phyloP scores from a whole-genome alignment of 2,113 vertebrate genomes.

The Crotalus viridis region DNA sequence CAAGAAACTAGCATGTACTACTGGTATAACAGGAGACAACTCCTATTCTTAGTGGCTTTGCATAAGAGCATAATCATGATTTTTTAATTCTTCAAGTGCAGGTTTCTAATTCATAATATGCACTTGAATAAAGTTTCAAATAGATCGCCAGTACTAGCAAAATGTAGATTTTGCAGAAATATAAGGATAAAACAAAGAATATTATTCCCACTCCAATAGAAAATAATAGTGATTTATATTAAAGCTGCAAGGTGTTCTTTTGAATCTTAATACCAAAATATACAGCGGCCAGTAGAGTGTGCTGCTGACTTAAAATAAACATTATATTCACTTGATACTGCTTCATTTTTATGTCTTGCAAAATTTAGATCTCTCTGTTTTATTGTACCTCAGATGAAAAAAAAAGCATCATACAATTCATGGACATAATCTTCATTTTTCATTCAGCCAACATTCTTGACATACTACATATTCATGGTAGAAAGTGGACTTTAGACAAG shows the following conservation, averaged over 20 bases:
- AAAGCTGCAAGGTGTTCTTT: background rate
- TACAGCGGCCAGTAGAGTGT: conserved; percentile 68
- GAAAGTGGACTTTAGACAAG: background rate
- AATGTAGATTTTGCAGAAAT: background rate
- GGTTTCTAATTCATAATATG: background rate
- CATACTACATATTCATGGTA: background rate
- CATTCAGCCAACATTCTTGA: background rate
- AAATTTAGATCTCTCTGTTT: conserved; percentile 19
- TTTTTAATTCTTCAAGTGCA: background rate
- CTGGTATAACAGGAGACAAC: background rate
- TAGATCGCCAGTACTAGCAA: background rate
- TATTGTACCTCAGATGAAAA: conserved; percentile 29
- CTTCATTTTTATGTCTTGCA: conserved; percentile 18
- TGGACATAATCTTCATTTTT: background rate
- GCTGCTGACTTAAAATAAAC: conserved; percentile 63
- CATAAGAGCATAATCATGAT: background rate
- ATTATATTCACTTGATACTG: background rate
- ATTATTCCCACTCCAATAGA: background rate
- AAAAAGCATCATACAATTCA: background rate
- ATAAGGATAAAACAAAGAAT: background rate
- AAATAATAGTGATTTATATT: background rate
- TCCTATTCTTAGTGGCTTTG: background rate
- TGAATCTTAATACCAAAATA: conserved; percentile 36
- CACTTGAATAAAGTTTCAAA: background rate
- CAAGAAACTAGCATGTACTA: background rate